phyloP scores from a whole-genome alignment of 2,113 vertebrate genomes.

The Phainopepla nitens region DNA sequence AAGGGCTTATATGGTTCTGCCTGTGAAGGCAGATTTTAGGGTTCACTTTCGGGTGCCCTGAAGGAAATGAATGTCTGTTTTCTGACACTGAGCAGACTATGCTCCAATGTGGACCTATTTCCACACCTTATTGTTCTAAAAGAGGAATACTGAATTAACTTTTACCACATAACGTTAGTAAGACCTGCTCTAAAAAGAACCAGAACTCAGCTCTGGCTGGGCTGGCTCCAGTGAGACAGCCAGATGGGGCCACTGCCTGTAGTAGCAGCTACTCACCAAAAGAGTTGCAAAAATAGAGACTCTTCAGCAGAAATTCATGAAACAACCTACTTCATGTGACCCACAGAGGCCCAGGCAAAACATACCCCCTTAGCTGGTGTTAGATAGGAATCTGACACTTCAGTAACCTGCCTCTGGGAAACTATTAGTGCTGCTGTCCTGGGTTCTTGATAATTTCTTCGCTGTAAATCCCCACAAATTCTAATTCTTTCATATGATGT shows the following conservation, averaged over 20 bases:
- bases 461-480: neutral
- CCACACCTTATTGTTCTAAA: neutral
- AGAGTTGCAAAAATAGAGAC: neutral
- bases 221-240: neutral
- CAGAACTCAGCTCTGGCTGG: neutral
- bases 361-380: neutral
- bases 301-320: neutral
- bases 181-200: neutral
- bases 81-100: neutral
- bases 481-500: neutral
- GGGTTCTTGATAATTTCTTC: neutral
- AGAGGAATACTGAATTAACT: neutral
- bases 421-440: neutral
- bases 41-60: neutral
- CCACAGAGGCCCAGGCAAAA: neutral
- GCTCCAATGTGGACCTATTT: neutral
- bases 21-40: neutral
- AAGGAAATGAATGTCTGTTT: neutral
- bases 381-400: neutral
- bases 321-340: neutral
- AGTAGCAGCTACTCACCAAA: neutral
- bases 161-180: neutral
- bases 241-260: neutral
- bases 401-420: neutral
- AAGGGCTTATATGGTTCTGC: neutral